These are phyloP conservation scores for Drosophila mulleri DNA, from an alignment of 2,888 invertebrate species.

Conservation along the genomic window DNA sequence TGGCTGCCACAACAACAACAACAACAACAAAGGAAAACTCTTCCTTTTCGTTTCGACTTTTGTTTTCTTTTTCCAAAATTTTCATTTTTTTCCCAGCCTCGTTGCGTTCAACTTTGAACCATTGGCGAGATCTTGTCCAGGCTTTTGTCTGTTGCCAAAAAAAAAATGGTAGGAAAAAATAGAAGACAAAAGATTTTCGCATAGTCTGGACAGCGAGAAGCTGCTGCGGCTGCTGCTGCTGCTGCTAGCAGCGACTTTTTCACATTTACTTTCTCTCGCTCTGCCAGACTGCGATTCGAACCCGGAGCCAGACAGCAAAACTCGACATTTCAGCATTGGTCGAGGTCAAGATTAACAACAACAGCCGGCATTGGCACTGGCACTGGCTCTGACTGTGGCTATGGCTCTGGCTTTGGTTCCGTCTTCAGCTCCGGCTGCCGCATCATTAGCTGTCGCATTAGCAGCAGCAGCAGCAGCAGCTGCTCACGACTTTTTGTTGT, in stretches of 20 bases:
- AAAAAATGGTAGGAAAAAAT: conserved; percentile 3
- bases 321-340: conserved; percentile 66
- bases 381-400: conserved; percentile 24
- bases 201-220: conserved; percentile 40
- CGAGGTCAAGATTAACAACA: conserved; percentile 72
- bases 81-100: conserved; percentile 50
- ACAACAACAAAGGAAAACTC: conserved; percentile 46
- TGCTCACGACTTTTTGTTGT: conserved; percentile 43
- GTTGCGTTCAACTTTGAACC: conserved; percentile 67
- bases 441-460: conserved; percentile 67
- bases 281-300: conserved; percentile 14
- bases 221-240: not conserved
- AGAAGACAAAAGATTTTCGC: conserved; percentile 23
- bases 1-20: conserved; percentile 22
- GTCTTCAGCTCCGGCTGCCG: conserved; percentile 46
- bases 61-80: conserved; percentile 34
- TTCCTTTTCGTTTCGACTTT: conserved; percentile 48
- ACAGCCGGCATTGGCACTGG: conserved; percentile 40
- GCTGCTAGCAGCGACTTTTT: conserved; percentile 27
- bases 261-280: conserved; percentile 58
- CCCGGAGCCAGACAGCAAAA: conserved; percentile 38
- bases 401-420: conserved; percentile 28
- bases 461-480: conserved; percentile 47
- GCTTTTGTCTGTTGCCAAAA: conserved; percentile 27
- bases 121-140: conserved; percentile 41